Evolutionary conservation across 53 echinoderm and acorn worm genomes (phyloP).

Genomic region (Hippasteria phrygiana): DNA sequence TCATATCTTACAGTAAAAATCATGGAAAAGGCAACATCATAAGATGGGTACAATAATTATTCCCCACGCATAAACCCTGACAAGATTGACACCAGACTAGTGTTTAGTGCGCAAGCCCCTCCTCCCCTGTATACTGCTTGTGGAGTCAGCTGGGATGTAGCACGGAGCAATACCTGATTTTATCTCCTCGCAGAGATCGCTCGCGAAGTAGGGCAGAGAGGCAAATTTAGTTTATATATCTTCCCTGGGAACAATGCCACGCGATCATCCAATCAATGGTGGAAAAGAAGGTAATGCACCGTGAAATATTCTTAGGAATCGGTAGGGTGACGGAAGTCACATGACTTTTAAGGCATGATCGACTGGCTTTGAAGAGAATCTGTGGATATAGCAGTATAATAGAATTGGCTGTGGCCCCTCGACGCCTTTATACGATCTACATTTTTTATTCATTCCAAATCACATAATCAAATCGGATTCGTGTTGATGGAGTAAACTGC

Average conservation of each 20-base stretch:
- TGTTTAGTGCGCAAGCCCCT: neutral
- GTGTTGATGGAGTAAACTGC: too few species aligned
- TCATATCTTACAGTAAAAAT: too few species aligned
- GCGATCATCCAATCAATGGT: constrained; percentile 49
- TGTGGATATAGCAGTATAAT: neutral
- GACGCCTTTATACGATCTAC: too few species aligned
- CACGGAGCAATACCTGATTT: constrained; percentile 5
- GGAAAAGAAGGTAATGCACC: constrained; percentile 25
- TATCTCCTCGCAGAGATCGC: constrained; percentile 36
- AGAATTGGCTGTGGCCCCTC: neutral
- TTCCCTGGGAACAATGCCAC: constrained; percentile 57
- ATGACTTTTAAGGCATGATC: constrained; percentile 24
- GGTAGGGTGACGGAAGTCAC: constrained; percentile 13
- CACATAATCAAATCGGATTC: too few species aligned
- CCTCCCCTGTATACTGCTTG: neutral
- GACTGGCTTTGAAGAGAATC: neutral
- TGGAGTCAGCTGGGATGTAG: neutral
- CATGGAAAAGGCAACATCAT: too few species aligned
- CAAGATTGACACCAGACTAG: neutral
- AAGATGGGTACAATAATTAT: too few species aligned
- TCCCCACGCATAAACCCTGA: too few species aligned
- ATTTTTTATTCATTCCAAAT: too few species aligned
- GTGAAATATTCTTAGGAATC: constrained; percentile 62
- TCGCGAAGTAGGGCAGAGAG: neutral
- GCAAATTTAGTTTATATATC: constrained; percentile 47